These are phyloP conservation scores for Nerophis ophidion DNA, from an alignment of 2,113 vertebrate genomes.

Conservation along the genomic window DNA sequence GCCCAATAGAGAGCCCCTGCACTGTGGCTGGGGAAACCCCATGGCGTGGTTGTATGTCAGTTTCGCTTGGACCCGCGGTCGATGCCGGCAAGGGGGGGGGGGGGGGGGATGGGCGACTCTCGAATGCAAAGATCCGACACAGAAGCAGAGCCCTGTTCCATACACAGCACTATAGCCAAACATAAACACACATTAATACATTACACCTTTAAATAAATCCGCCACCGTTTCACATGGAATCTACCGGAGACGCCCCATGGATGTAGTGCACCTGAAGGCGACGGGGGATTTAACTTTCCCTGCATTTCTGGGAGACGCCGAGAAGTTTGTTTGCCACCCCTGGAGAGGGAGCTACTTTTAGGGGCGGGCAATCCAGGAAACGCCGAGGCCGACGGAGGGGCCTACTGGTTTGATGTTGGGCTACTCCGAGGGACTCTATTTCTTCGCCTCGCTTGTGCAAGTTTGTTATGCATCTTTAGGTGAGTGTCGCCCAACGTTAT, in stretches of 20 bases:
- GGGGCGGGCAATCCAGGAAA: conserved; percentile 81
- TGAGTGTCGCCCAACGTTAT: conserved; percentile 50
- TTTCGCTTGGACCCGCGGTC: conserved; percentile 77
- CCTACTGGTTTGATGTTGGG: conserved; percentile 77
- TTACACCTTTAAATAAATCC: conserved; percentile 63
- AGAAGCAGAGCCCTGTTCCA: conserved; percentile 74
- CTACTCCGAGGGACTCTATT: conserved; percentile 57
- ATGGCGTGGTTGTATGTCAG: conserved; percentile 89
- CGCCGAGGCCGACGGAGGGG: conserved; percentile 81
- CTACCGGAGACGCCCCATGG: conserved; percentile 61
- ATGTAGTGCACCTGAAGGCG: conserved; percentile 57
- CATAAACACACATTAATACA: conserved; percentile 72
- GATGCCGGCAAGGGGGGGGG: conserved; percentile 75
- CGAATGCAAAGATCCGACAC: conserved; percentile 72
- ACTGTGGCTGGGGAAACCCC: conserved; percentile 82
- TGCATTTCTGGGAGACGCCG: conserved; percentile 63
- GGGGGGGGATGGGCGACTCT: conserved; percentile 81
- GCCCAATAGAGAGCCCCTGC: conserved; percentile 76
- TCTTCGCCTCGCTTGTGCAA: conserved; percentile 44
- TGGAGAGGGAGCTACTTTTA: conserved; percentile 70
- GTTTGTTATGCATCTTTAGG: conserved; percentile 72
- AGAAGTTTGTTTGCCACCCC: conserved; percentile 72
- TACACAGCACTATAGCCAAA: conserved; percentile 71
- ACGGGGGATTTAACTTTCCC: conserved; percentile 72
- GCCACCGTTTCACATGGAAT: conserved; percentile 47